phyloP scores from a whole-genome alignment of 1,140 invertebrate species.

The Cheumatopsyche charites region DNA sequence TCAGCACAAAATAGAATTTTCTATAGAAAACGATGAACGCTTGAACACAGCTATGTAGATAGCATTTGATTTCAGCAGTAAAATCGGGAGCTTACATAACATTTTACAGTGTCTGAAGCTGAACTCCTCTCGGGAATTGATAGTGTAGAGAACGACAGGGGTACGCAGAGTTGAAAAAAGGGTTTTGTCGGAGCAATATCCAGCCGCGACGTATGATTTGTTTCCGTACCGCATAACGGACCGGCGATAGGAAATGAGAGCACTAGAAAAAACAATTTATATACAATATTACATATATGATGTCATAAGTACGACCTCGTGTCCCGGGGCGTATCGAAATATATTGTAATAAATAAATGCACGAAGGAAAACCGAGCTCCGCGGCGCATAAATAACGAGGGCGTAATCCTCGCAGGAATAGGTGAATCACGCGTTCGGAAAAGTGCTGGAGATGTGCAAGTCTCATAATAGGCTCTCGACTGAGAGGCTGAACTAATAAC shows the following conservation, averaged over 20 bases:
- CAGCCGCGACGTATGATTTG: conserved; percentile 32
- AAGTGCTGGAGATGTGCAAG: too few relatives aligned
- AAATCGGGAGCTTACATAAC: too few relatives aligned
- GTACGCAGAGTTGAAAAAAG: conserved; percentile 8
- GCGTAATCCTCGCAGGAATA: conserved; percentile 11
- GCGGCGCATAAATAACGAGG: conserved; percentile 6
- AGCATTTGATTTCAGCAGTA: too few relatives aligned
- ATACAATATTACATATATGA: too few relatives aligned
- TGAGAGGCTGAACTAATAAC: too few relatives aligned
- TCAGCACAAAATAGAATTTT: too few relatives aligned
- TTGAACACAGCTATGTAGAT: too few relatives aligned
- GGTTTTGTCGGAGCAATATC: conserved; percentile 29
- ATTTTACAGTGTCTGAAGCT: background rate
- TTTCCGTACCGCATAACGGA: conserved; percentile 14
- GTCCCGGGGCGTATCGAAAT: too few relatives aligned
- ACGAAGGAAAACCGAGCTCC: background rate
- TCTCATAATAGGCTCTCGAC: too few relatives aligned
- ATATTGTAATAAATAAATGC: too few relatives aligned
- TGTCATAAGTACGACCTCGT: too few relatives aligned
- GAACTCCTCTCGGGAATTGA: conserved; percentile 2
- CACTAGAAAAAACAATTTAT: conserved; percentile 35
- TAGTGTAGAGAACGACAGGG: conserved; percentile 25
- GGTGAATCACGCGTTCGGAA: conserved; percentile 8
- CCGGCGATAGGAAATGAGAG: conserved; percentile 26
- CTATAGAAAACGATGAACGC: too few relatives aligned